Evolutionary conservation across 2,888 invertebrate genomes (phyloP).

Genomic region (Mesorhabditis belari): DNA sequence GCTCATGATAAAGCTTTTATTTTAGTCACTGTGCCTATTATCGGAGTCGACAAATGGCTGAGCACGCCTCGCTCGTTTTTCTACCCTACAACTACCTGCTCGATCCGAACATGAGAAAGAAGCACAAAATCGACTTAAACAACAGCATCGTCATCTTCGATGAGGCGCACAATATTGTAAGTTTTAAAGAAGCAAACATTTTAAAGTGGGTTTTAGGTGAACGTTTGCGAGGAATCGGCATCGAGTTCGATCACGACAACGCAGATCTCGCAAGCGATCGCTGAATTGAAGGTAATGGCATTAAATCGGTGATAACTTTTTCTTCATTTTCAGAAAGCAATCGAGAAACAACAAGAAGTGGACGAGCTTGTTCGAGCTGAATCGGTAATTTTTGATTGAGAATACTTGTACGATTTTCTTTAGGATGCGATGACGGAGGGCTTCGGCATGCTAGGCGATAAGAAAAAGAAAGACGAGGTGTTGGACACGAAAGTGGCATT

Average conservation of each 20-base stretch:
- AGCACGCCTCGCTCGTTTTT: constrained; percentile 84
- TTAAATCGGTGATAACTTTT: constrained; percentile 56
- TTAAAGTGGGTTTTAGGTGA: not conserved
- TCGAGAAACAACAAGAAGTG: constrained; percentile 35
- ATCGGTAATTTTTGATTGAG: too few species aligned
- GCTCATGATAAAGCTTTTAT: not conserved
- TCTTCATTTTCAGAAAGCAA: constrained; percentile 75
- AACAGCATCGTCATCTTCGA: constrained; percentile 84
- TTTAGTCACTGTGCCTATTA: constrained; percentile 83
- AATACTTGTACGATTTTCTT: not conserved
- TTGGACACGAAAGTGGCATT: constrained; percentile 19
- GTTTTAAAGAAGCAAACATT: constrained; percentile 7
- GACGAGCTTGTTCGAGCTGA: constrained; percentile 24
- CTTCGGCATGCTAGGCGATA: constrained; percentile 5
- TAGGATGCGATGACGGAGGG: constrained; percentile 12
- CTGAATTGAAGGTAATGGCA: constrained; percentile 55
- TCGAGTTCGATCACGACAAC: constrained; percentile 70
- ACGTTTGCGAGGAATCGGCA: constrained; percentile 75
- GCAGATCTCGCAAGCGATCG: constrained; percentile 69
- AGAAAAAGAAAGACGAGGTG: constrained; percentile 1
- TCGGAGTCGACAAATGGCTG: constrained; percentile 75
- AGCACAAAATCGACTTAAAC: constrained; percentile 67
- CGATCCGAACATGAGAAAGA: constrained; percentile 67
- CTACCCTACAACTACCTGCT: constrained; percentile 97
- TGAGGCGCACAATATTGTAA: constrained; percentile 90